These are phyloP conservation scores for Drosophila triauraria DNA, from an alignment of 1,140 invertebrate species.

Conservation along the genomic window DNA sequence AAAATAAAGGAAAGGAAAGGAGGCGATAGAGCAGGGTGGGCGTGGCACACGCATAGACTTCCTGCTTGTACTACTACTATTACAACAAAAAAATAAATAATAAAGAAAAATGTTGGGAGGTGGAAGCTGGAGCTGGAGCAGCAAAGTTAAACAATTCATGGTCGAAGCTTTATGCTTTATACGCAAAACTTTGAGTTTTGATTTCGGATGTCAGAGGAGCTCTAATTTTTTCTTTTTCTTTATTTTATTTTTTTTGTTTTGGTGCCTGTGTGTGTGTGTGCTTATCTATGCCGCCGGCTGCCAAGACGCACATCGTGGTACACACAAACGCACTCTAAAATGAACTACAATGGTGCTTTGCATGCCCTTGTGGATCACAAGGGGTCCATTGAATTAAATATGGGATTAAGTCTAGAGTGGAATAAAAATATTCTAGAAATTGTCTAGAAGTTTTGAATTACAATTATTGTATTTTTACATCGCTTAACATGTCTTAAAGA, in stretches of 20 bases:
- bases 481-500: too few species aligned
- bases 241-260: neutral
- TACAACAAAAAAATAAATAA: slow-evolving; percentile 29
- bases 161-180: slow-evolving; percentile 61
- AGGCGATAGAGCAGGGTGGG: slow-evolving; percentile 18
- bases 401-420: neutral
- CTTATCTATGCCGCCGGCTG: slow-evolving; percentile 55
- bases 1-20: neutral
- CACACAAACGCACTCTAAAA: slow-evolving; percentile 7
- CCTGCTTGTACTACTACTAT: slow-evolving; percentile 26
- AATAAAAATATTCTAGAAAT: neutral
- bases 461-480: too few species aligned
- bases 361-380: slow-evolving; percentile 10
- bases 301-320: slow-evolving; percentile 43
- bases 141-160: slow-evolving; percentile 63
- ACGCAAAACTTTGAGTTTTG: slow-evolving; percentile 63
- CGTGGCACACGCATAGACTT: slow-evolving; percentile 44
- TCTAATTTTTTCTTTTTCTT: neutral
- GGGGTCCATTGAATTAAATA: slow-evolving; percentile 7
- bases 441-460: neutral
- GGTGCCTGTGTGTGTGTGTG: slow-evolving; percentile 12
- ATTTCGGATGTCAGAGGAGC: slow-evolving; percentile 53
- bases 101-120: slow-evolving; percentile 21
- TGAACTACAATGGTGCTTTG: slow-evolving; percentile 11
- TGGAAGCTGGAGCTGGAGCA: slow-evolving; percentile 3